phyloP scores from a whole-genome alignment of 1,140 invertebrate species.

The Nasonia longicornis region DNA sequence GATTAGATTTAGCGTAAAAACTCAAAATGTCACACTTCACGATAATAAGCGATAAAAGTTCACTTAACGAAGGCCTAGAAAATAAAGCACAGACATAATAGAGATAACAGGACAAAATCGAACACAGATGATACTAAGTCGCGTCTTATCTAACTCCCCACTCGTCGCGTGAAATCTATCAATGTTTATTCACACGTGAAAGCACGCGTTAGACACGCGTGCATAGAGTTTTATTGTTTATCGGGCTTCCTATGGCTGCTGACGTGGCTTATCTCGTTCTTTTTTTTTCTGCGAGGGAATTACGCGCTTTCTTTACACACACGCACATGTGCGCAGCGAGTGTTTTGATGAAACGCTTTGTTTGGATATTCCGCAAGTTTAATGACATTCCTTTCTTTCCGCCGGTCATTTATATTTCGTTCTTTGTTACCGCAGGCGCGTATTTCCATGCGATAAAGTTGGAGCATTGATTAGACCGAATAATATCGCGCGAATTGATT shows the following conservation, averaged over 20 bases:
- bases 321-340: background rate
- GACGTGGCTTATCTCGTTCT: background rate
- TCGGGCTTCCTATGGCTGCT: background rate
- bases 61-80: background rate
- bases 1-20: too few relatives aligned
- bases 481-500: background rate
- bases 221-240: background rate
- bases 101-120: conserved; percentile 7
- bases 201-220: background rate
- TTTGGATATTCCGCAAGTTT: background rate
- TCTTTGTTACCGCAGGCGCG: too few relatives aligned
- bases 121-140: conserved; percentile 1
- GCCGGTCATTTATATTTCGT: background rate
- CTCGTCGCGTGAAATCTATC: background rate
- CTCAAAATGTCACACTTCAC: too few relatives aligned
- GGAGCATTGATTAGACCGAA: too few relatives aligned
- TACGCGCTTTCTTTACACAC: background rate
- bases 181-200: background rate
- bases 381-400: background rate
- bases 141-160: background rate
- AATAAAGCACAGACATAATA: conserved; percentile 19
- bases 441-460: too few relatives aligned
- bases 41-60: background rate
- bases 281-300: background rate
- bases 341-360: background rate